Percentiles rank a stretch among this genome's conserved stretches.
phyloP scores from a whole-genome alignment of 2,113 vertebrate species.

The Xiphophorus hellerii region DNA sequence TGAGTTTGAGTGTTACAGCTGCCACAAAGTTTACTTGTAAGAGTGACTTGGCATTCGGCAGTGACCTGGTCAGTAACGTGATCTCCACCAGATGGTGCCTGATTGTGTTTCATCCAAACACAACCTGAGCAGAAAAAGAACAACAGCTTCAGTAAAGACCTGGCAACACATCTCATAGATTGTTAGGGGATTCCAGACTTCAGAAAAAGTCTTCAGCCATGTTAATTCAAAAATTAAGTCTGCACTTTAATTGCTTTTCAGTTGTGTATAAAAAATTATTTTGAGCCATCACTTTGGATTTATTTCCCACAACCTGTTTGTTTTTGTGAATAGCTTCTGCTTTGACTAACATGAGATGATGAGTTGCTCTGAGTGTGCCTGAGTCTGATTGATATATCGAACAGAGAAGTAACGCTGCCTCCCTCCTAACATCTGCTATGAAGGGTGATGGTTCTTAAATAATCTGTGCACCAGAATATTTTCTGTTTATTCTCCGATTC shows the following conservation, averaged over 20 bases:
- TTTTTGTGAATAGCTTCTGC: neutral
- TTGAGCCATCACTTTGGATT: neutral
- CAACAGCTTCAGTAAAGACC: neutral
- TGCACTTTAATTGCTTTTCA: neutral
- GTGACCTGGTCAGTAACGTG: neutral
- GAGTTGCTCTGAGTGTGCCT: conserved; percentile 2
- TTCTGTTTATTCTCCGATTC: neutral
- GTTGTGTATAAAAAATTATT: neutral
- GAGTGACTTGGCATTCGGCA: neutral
- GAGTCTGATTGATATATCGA: neutral
- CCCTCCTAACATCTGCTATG: neutral
- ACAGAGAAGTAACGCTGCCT: neutral
- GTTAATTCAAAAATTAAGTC: neutral
- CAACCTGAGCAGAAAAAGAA: neutral
- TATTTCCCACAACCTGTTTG: neutral
- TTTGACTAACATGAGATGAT: neutral
- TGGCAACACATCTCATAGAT: neutral
- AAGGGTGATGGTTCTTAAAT: conserved; percentile 32
- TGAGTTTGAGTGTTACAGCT: neutral
- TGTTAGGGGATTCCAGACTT: neutral
- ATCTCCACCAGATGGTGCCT: too few species aligned
- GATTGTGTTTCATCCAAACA: neutral
- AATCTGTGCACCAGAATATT: neutral
- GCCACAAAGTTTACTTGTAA: neutral
- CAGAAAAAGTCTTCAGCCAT: neutral